Evolutionary conservation across 1,140 invertebrate species (phyloP).

Genomic region (Procambarus virginalis): DNA sequence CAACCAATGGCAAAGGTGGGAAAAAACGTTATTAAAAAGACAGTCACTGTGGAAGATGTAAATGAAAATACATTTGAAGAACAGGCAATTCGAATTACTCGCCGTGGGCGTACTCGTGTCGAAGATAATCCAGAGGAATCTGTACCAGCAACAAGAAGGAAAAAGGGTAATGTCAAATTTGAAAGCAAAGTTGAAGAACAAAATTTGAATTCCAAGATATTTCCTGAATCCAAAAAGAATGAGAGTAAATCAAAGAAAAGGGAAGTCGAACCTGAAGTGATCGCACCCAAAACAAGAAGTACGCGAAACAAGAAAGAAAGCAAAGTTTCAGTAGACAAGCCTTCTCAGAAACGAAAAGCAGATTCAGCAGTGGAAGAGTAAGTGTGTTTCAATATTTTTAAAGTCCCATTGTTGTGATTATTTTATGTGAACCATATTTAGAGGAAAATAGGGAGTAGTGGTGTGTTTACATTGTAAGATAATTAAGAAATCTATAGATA

Average conservation of each 20-base stretch:
- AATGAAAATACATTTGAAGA: background rate
- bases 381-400: background rate
- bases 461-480: too few relatives aligned
- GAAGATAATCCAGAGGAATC: background rate
- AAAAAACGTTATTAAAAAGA: background rate
- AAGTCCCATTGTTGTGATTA: too few relatives aligned
- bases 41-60: background rate
- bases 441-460: too few relatives aligned
- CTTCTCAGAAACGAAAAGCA: background rate
- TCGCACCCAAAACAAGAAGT: background rate
- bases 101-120: background rate
- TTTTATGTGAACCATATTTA: too few relatives aligned
- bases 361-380: background rate
- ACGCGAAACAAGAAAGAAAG: background rate
- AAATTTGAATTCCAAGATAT: background rate
- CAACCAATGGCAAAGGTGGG: background rate
- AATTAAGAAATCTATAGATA: too few relatives aligned
- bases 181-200: background rate
- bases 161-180: background rate
- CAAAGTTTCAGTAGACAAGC: background rate
- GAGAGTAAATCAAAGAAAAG: background rate
- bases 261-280: background rate
- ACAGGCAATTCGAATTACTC: background rate
- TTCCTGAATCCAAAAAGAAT: background rate
- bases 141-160: background rate